phyloP scores from a whole-genome alignment of 2,888 invertebrate species.

The Xylota sylvarum region DNA sequence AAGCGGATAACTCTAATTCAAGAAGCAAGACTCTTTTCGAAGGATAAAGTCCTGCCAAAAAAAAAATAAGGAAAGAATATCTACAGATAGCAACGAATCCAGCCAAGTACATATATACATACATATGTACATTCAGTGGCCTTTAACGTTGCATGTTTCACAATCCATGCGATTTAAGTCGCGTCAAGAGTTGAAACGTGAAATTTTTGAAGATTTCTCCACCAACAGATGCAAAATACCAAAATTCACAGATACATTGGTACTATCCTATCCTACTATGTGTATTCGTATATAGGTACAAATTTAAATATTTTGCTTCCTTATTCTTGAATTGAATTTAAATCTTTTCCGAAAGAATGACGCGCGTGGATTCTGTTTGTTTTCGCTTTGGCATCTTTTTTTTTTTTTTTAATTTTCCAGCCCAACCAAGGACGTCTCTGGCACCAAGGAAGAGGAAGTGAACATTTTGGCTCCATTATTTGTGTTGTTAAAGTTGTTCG shows the following conservation, averaged over 20 bases:
- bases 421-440: conserved; percentile 33
- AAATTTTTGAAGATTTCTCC: conserved; percentile 15
- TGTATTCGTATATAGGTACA: neutral
- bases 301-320: conserved; percentile 18
- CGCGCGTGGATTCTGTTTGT: conserved; percentile 65
- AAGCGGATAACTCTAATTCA: neutral
- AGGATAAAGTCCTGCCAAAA: conserved; percentile 52
- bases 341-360: conserved; percentile 51
- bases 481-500: conserved; percentile 70
- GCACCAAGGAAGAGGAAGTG: conserved; percentile 45
- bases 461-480: conserved; percentile 70
- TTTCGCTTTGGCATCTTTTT: conserved; percentile 47
- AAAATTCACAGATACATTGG: neutral
- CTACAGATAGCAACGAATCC: no score
- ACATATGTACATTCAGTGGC: conserved; percentile 24
- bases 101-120: no score
- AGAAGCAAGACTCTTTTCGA: neutral
- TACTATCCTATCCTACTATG: no score
- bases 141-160: conserved; percentile 37
- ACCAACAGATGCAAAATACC: neutral
- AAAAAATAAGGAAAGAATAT: neutral
- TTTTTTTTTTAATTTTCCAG: conserved; percentile 32
- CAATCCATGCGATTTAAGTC: conserved; percentile 56
- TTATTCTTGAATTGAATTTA: conserved; percentile 33
- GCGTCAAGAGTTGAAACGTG: conserved; percentile 46